Conservation (phyloP, 1,140 invertebrate species). For the Microplitis mediator region DNA sequence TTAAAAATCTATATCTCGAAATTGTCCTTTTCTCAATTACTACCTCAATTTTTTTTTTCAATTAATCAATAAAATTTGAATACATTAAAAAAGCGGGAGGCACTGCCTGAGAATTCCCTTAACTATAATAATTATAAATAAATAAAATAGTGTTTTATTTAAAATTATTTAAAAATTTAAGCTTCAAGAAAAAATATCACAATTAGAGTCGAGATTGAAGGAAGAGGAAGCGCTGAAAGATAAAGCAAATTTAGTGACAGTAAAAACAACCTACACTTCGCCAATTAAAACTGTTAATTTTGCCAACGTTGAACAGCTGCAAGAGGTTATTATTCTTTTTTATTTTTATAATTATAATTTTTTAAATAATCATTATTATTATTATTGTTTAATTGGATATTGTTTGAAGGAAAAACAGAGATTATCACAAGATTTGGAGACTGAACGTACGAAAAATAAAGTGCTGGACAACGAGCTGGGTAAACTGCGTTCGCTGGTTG, state of each 20-base stretch:
- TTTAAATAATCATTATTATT: background rate
- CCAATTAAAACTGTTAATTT: slow-evolving; percentile 29
- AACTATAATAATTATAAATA: no score
- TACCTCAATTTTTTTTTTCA: no score
- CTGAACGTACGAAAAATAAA: slow-evolving; percentile 41
- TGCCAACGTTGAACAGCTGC: slow-evolving; percentile 40
- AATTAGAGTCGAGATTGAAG: slow-evolving; percentile 45
- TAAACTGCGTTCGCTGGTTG: slow-evolving; percentile 41
- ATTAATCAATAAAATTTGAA: no score
- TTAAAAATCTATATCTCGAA: no score
- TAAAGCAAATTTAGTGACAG: slow-evolving; percentile 33
- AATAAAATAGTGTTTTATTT: background rate
- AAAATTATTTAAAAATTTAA: slow-evolving; percentile 22
- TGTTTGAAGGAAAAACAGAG: slow-evolving; percentile 42
- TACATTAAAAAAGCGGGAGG: no score
- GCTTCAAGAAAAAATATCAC: slow-evolving; percentile 42
- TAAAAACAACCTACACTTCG: slow-evolving; percentile 31
- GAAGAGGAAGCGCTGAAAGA: slow-evolving; percentile 36
- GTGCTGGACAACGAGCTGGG: slow-evolving; percentile 42
- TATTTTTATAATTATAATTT: background rate
- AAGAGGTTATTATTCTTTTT: slow-evolving; percentile 40
- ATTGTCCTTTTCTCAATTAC: no score
- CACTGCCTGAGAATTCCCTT: no score
- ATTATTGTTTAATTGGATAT: slow-evolving; percentile 9
- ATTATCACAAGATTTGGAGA: slow-evolving; percentile 42